Evolutionary conservation across 2,113 vertebrate species (phyloP).

Genomic region (Seriola quinqueradiata): DNA sequence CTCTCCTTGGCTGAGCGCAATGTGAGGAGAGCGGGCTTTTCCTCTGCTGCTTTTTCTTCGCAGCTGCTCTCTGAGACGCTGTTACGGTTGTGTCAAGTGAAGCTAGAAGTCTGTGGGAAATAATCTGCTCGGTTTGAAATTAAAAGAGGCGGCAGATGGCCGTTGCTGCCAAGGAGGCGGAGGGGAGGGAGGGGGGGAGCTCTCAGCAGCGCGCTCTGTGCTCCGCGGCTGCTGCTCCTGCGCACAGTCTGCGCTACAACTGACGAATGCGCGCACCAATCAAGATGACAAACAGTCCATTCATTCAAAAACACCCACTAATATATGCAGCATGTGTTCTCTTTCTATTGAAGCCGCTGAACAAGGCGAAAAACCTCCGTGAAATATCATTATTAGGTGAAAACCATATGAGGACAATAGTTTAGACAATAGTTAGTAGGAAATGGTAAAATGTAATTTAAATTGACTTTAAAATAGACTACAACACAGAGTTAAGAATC

Average conservation of each 20-base stretch:
- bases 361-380: not conserved
- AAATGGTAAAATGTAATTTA: too few relatives aligned
- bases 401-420: not conserved
- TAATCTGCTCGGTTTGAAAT: constrained; percentile 27
- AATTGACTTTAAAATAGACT: too few relatives aligned
- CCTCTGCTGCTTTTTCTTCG: constrained; percentile 4
- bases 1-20: constrained; percentile 19
- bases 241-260: constrained; percentile 34
- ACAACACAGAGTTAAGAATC: too few relatives aligned
- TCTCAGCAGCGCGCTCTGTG: not conserved
- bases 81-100: constrained; percentile 30
- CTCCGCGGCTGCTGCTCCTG: not conserved
- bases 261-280: constrained; percentile 15
- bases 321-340: not conserved
- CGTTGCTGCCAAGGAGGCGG: constrained; percentile 18
- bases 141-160: constrained; percentile 67
- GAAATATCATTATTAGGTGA: too few relatives aligned
- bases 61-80: constrained; percentile 23
- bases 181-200: not conserved
- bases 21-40: not conserved
- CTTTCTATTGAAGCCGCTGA: not conserved
- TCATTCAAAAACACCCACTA: not conserved
- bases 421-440: too few relatives aligned
- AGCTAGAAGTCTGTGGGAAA: constrained; percentile 35
- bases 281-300: constrained; percentile 9